Evolutionary conservation across 2,888 invertebrate species (phyloP), one percentile per base, ranked within the genome.

Genomic region (Cerceris ruficornis): DNA sequence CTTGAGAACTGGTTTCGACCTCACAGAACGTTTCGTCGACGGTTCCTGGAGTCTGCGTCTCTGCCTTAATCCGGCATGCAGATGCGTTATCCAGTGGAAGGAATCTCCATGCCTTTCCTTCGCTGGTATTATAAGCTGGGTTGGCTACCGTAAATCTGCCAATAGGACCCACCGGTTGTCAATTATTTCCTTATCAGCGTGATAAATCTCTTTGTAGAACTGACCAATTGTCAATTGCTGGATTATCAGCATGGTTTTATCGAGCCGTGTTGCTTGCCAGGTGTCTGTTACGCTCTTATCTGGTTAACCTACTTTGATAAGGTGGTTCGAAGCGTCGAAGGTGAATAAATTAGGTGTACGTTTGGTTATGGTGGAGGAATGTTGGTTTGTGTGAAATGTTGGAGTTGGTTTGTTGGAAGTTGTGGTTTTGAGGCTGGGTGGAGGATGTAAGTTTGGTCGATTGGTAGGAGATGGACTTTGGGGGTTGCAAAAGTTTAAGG

Each of bases 51-150:
- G 74, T 66, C 66, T 43, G 59, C 55, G 66, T 58, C 70, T 17
- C 70, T 17, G 57, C 69, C 68, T 77, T 82, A 81, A 82, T 80
- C 81, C 75, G 60, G 62, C 78, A 82, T 82, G 80, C 81, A 76
- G 80, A 79, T 72, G 75, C 80, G 80, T 80, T 81, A 81, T 81
- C 80, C 72, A 14, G 58, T 43, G 17, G 69, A 17, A 60, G 46
- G 42, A 42, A 77, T 77, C 77, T 67, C 70, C 64, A 54, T 61
- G 57, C 69, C 69, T 46, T 61, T 59, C 55, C 43, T 54, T 46
- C 52, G 54, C 69, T 71, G 71, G 80, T 64, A 80, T 80, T 80
- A 80, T 69, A 72, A 75, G 54, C 69, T 46, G 17, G 28, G 8
- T 41, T 15, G 67, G 62, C 75, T 72, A 80, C 75, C 80, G 80